phyloP scores from a whole-genome alignment of 1,140 invertebrate species.

The Drosophila truncata region DNA sequence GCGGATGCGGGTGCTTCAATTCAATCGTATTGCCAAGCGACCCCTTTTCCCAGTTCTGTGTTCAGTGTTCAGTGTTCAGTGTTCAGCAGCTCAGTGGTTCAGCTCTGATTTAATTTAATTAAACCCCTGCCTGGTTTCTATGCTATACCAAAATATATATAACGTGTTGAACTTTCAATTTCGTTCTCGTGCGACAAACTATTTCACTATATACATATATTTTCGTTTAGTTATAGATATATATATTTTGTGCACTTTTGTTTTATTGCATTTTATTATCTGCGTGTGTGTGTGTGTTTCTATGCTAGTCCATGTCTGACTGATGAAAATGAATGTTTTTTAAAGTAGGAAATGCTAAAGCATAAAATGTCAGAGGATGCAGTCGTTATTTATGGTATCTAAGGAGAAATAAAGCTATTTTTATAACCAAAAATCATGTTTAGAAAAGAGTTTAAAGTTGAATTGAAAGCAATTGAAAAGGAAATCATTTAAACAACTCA shows the following conservation, averaged over 20 bases:
- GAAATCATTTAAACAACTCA: neutral
- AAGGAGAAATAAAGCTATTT: conserved; percentile 10
- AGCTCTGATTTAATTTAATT: conserved; percentile 81
- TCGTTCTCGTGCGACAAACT: conserved; percentile 59
- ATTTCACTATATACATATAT: conserved; percentile 37
- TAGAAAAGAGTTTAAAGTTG: neutral
- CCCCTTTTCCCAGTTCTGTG: conserved; percentile 13
- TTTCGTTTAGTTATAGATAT: neutral
- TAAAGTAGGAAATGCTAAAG: conserved; percentile 84
- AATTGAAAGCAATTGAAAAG: neutral
- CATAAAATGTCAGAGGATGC: conserved; percentile 31
- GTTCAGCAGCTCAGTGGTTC: neutral
- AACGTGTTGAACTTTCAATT: conserved; percentile 73
- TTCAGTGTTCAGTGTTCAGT: neutral
- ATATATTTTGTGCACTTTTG: conserved; percentile 32
- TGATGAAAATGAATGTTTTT: conserved; percentile 84
- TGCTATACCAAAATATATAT: conserved; percentile 31
- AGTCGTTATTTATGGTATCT: conserved; percentile 32
- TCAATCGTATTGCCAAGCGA: conserved; percentile 29
- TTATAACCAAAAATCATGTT: conserved; percentile 6
- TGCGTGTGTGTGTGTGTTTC: conserved; percentile 24
- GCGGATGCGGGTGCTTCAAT: conserved; percentile 55
- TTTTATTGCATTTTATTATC: conserved; percentile 52
- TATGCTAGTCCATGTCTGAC: conserved; percentile 45
- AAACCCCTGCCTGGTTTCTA: conserved; percentile 48